Percentiles rank a stretch among this genome's conserved stretches.
Evolutionary conservation across 2,888 invertebrate genomes (phyloP).

Genomic region (Agrypnus murinus): DNA sequence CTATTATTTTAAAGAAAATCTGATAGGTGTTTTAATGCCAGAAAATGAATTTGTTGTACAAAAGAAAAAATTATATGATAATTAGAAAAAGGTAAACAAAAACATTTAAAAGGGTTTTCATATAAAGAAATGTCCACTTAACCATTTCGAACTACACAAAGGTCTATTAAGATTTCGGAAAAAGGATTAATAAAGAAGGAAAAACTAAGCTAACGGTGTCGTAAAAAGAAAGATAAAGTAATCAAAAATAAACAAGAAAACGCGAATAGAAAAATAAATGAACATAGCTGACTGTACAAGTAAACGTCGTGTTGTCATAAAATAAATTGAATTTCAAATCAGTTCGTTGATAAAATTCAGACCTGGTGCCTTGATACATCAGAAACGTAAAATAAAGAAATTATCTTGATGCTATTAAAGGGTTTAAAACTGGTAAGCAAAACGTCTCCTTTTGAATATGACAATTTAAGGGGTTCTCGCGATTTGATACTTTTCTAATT

Average conservation of each 20-base stretch:
- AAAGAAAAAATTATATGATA: not conserved
- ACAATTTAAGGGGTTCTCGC: conserved; percentile 19
- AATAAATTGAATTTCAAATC: conserved; percentile 66
- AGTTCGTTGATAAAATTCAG: conserved; percentile 62
- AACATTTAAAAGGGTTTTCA: conserved; percentile 8
- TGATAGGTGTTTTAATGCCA: not conserved
- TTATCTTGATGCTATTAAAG: conserved; percentile 46
- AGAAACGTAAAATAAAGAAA: conserved; percentile 43
- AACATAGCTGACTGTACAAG: conserved; percentile 43
- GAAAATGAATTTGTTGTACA: not conserved
- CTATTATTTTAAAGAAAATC: not conserved
- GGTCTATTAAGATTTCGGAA: conserved; percentile 27
- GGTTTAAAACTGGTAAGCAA: conserved; percentile 38
- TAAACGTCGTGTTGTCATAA: conserved; percentile 59
- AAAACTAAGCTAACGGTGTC: conserved; percentile 34
- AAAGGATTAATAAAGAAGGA: conserved; percentile 24
- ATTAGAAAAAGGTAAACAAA: conserved; percentile 7
- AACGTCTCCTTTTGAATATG: conserved; percentile 39
- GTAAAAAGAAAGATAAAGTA: conserved; percentile 48
- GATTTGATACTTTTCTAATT: conserved; percentile 7
- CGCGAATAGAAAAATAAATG: conserved; percentile 49
- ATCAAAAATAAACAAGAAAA: conserved; percentile 49
- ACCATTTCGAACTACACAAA: conserved; percentile 19
- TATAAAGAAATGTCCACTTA: conserved; percentile 7
- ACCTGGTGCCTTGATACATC: conserved; percentile 54